A percentile compares a stretch with the other conserved stretches of the same genome.
These are phyloP conservation scores for Pantala flavescens DNA, from an alignment of 1,140 invertebrate genomes.

Conservation along the genomic window DNA sequence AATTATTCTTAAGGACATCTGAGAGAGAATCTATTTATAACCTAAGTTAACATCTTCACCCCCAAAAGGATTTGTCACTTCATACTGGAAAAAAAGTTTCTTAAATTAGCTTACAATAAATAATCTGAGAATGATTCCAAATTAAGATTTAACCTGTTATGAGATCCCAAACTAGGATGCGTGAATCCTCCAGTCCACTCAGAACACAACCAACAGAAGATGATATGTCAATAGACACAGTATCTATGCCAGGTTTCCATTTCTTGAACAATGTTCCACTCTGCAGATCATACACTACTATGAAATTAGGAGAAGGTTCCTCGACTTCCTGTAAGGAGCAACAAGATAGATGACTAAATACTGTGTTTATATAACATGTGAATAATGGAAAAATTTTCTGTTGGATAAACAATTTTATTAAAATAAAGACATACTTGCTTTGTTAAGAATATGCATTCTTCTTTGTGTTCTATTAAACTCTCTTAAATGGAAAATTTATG, in stretches of 20 bases:
- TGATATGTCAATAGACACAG: slow-evolving; percentile 68
- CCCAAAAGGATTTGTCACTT: no score
- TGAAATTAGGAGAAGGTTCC: slow-evolving; percentile 72
- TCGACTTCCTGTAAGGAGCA: slow-evolving; percentile 59
- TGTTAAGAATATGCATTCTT: no score
- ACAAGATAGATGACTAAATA: slow-evolving; percentile 15
- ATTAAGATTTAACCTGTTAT: slow-evolving; percentile 52
- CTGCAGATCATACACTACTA: slow-evolving; percentile 83
- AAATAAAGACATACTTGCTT: not conserved
- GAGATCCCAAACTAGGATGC: slow-evolving; percentile 76
- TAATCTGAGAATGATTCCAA: no score
- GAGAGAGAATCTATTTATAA: no score
- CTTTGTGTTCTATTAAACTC: no score
- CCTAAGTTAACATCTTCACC: no score
- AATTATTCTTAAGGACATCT: no score
- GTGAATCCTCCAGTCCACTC: slow-evolving; percentile 65
- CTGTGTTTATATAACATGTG: not conserved
- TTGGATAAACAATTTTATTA: not conserved
- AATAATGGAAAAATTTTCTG: not conserved
- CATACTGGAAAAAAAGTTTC: no score
- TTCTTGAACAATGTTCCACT: slow-evolving; percentile 85
- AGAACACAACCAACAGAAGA: slow-evolving; percentile 70
- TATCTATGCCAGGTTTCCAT: slow-evolving; percentile 74
- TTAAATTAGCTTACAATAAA: no score
- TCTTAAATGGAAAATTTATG: no score